Base-by-base conservation (phyloP, 1,140 invertebrate species). In the Diorhabda sublineata region DNA sequence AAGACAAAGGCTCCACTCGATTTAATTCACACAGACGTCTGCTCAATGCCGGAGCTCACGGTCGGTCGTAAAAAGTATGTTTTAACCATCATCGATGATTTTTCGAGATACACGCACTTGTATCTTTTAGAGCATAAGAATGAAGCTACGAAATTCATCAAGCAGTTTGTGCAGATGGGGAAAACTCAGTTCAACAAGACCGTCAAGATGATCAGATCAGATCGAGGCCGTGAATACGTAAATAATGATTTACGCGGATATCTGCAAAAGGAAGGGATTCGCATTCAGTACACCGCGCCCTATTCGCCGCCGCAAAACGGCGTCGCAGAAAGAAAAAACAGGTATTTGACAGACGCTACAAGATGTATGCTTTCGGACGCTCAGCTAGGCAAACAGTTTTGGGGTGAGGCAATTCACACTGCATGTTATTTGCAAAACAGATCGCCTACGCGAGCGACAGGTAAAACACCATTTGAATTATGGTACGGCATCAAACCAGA, bases 81-180 rank as follows among this genome's bases (percentile, higher is more conserved):
- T 64, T 56, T 83, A 6, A 76, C 74, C 2, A 73, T 83, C 6
- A 79, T 80, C 63, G 81, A 83, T 74, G 81, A 83, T 58, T 70
- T 62, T 45, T 75, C 78, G 3, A 74, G 76, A 57, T 81, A 79
- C 67, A 65, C 69, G 9, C 61, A 81, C 57, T 44, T 76, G 44
- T 71, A 79, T 69, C 78, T 82, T 61, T 62, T 81, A 7, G 73
- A 74, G 69, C 63, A 57, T 6, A 83, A 82, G 71, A 61, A 64
- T 67, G 69, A 79, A 67, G 76, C 76, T 26, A 26, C 70, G 42
- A 64, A 74, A 58, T 60, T 66, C 4, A 75, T 79, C 11, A 74
- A 68, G 73, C 69, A 78, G 63, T 76, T 71, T 65, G 73, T 73
- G 43, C 62, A 45, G 7, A 63, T 74, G 52, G 71, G 73, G 6